Evolutionary conservation across 2,113 vertebrate genomes (phyloP).

Genomic region (Oncorhynchus keta): DNA sequence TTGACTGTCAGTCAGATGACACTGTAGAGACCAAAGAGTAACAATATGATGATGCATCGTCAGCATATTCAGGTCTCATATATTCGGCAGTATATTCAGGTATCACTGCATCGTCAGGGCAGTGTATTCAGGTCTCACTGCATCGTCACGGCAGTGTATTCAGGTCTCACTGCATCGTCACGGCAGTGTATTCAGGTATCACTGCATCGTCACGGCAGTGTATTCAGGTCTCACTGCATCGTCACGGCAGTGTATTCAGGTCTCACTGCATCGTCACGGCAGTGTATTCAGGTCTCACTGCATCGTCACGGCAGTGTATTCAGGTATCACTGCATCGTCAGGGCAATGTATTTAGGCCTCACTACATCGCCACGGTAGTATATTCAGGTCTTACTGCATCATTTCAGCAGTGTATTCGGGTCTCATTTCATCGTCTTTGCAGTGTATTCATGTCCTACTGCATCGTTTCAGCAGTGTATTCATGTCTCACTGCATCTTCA

Average conservation of each 20-base stretch:
- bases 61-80: not conserved
- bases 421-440: too few species aligned
- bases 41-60: not conserved
- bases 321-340: too few species aligned
- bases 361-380: not conserved
- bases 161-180: not conserved
- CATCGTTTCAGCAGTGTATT: too few species aligned
- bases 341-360: not conserved
- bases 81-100: not conserved
- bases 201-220: too few species aligned
- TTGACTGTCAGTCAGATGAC: conserved; percentile 26
- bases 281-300: too few species aligned
- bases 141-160: not conserved
- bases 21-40: conserved; percentile 10
- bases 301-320: too few species aligned
- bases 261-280: too few species aligned
- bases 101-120: not conserved
- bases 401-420: too few species aligned
- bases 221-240: not conserved
- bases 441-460: too few species aligned
- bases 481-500: not conserved
- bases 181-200: too few species aligned
- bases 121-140: too few species aligned
- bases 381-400: too few species aligned
- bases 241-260: not conserved